Percentiles rank a stretch among this genome's conserved stretches.
Evolutionary conservation across 2,113 vertebrate species (phyloP).

Genomic region (Menura novaehollandiae): DNA sequence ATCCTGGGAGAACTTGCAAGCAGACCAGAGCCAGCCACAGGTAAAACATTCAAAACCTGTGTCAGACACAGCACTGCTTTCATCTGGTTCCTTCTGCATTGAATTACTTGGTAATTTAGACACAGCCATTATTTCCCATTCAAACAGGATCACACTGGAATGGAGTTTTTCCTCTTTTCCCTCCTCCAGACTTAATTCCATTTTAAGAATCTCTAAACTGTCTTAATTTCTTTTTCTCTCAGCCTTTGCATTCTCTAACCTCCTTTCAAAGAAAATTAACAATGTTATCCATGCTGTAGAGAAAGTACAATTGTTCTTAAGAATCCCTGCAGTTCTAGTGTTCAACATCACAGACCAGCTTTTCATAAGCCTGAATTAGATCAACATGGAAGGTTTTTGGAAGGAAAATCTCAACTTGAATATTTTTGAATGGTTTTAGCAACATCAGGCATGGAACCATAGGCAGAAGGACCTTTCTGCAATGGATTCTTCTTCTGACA

Average conservation of each 20-base stretch:
- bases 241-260: neutral
- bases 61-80: neutral
- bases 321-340: neutral
- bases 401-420: neutral
- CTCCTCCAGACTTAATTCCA: neutral
- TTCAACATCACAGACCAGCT: neutral
- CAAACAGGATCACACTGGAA: neutral
- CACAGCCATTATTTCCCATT: neutral
- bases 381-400: neutral
- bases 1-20: neutral
- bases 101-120: neutral
- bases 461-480: neutral
- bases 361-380: neutral
- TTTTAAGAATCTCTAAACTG: neutral
- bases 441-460: neutral
- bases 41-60: neutral
- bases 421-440: neutral
- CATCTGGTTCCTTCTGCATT: neutral
- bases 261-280: neutral
- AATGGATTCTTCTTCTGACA: neutral
- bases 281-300: neutral
- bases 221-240: neutral
- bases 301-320: neutral
- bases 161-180: neutral
- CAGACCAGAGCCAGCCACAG: neutral